Evolutionary conservation across 2,888 invertebrate genomes (phyloP).

Genomic region (Oscheius sp.): DNA sequence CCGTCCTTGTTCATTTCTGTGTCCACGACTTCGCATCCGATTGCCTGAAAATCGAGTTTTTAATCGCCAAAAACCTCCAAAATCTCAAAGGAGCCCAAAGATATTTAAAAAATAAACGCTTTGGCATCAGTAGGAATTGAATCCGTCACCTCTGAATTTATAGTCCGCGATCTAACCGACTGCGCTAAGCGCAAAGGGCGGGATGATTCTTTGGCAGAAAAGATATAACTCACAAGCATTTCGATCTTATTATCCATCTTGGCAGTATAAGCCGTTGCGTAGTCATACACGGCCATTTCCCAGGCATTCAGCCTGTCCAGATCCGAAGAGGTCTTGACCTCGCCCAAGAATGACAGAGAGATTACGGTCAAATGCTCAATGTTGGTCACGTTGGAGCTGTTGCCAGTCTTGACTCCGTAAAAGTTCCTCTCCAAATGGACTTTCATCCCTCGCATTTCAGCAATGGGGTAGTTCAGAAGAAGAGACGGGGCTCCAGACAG

Average conservation of each 20-base stretch:
- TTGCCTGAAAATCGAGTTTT: conserved; percentile 47
- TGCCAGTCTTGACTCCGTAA: conserved; percentile 58
- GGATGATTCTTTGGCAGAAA: background rate
- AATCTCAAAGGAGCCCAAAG: too few species aligned
- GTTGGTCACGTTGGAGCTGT: conserved; percentile 41
- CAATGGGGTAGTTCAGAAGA: conserved; percentile 63
- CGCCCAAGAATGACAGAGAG: conserved; percentile 47
- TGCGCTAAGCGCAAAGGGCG: background rate
- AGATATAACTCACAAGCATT: conserved; percentile 48
- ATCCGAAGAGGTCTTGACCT: conserved; percentile 57
- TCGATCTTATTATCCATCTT: conserved; percentile 46
- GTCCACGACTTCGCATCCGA: conserved; percentile 72
- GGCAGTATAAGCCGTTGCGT: conserved; percentile 46
- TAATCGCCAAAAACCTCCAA: too few species aligned
- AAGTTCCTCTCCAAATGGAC: conserved; percentile 70
- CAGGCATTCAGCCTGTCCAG: conserved; percentile 58
- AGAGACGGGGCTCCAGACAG: conserved; percentile 36
- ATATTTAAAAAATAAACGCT: too few species aligned
- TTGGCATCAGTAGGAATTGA: too few species aligned
- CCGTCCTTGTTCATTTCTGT: conserved; percentile 72
- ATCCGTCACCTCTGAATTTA: too few species aligned
- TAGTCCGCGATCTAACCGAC: too few species aligned
- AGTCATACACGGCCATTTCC: conserved; percentile 63
- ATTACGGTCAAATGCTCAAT: conserved; percentile 41
- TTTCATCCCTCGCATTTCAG: conserved; percentile 58